Evolutionary conservation across 2,888 invertebrate species (phyloP).

Genomic region (Ophioninae sp.): DNA sequence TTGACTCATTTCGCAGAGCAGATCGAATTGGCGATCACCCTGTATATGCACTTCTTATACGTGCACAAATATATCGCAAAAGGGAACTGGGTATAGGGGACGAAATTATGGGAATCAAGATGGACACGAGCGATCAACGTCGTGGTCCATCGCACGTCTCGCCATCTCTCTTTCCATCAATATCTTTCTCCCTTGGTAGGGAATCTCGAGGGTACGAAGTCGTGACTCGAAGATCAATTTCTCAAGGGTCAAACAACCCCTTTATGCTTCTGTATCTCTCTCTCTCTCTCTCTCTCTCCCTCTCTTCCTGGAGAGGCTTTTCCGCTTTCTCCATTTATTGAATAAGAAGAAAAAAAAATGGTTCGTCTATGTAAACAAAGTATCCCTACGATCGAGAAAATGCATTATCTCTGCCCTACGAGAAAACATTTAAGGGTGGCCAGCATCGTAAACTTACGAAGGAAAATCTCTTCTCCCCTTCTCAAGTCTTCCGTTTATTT

Average conservation of each 20-base stretch:
- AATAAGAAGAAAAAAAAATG: not conserved
- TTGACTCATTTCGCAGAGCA: too few species aligned
- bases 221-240: slow-evolving; percentile 61
- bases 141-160: slow-evolving; percentile 27
- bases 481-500: not conserved
- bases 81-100: not conserved
- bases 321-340: not conserved
- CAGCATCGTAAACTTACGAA: not conserved
- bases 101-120: slow-evolving; percentile 46
- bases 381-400: not conserved
- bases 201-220: slow-evolving; percentile 53
- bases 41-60: not conserved
- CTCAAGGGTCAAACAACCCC: slow-evolving; percentile 26
- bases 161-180: not conserved
- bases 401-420: not conserved
- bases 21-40: too few species aligned
- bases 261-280: not conserved
- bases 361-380: not conserved
- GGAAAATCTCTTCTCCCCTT: not conserved
- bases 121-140: slow-evolving; percentile 46
- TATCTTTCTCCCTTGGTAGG: slow-evolving; percentile 41
- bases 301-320: not conserved
- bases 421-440: not conserved
- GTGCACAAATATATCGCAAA: not conserved
- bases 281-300: not conserved